Evolutionary conservation across 2,888 invertebrate genomes (phyloP).

Genomic region (Xestia sexstrigata): DNA sequence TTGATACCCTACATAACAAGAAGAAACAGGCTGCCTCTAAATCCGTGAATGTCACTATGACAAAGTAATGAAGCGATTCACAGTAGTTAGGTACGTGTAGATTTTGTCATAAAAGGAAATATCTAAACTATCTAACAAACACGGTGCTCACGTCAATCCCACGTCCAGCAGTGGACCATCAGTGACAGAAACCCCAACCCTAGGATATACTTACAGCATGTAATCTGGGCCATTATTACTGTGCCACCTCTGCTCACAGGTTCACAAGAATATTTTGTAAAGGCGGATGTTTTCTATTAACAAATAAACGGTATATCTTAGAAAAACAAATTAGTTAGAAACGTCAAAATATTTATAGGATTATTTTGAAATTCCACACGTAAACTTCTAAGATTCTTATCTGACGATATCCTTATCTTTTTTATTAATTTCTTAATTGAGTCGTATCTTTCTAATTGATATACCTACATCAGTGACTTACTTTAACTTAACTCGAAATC

Average conservation of each 20-base stretch:
- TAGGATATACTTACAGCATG: neutral
- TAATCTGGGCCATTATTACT: neutral
- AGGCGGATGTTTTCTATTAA: neutral
- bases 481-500: conserved; percentile 19
- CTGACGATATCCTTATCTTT: conserved; percentile 16
- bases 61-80: too few relatives aligned
- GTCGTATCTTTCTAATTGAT: conserved; percentile 38
- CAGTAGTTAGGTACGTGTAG: too few relatives aligned
- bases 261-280: neutral
- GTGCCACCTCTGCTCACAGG: neutral
- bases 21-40: too few relatives aligned
- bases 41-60: too few relatives aligned
- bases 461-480: conserved; percentile 19
- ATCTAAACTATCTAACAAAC: too few relatives aligned
- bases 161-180: neutral
- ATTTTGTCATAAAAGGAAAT: too few relatives aligned
- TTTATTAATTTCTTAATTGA: conserved; percentile 51
- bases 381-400: conserved; percentile 19
- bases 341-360: conserved; percentile 8
- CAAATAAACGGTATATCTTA: conserved; percentile 3
- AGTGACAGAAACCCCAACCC: neutral
- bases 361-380: conserved; percentile 3
- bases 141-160: neutral
- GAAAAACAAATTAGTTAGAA: conserved; percentile 22
- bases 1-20: too few relatives aligned